phyloP scores from a whole-genome alignment of 2,113 vertebrate species.

The Azemiops feae region DNA sequence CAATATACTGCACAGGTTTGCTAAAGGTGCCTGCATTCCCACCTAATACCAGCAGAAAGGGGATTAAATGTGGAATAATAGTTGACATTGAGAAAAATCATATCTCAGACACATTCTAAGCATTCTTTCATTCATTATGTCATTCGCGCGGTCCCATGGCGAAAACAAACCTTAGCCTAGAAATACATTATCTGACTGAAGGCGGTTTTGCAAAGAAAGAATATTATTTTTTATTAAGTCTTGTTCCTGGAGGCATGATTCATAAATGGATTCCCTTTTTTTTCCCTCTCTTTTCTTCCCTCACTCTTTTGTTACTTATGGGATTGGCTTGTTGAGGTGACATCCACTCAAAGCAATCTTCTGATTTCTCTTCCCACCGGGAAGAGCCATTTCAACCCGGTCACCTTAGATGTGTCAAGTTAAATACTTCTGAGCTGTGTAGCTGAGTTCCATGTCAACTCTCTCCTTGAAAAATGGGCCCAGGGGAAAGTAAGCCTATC shows the following conservation, averaged over 20 bases:
- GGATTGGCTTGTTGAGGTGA: conserved; percentile 9
- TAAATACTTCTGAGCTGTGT: conserved; percentile 20
- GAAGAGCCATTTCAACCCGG: conserved; percentile 33
- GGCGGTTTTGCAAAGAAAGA: background rate
- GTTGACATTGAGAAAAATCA: conserved; percentile 1
- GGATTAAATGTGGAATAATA: background rate
- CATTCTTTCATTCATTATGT: conserved; percentile 13
- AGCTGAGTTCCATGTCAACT: conserved; percentile 23
- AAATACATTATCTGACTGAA: conserved; percentile 22
- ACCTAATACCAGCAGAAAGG: background rate
- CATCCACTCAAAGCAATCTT: conserved; percentile 21
- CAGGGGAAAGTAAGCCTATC: conserved; percentile 48
- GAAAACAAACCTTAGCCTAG: background rate
- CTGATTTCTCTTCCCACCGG: conserved; percentile 39
- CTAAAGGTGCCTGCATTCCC: background rate
- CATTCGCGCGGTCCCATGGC: background rate
- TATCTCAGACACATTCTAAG: background rate
- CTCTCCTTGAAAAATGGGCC: conserved; percentile 40
- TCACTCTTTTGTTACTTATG: background rate
- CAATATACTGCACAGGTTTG: background rate
- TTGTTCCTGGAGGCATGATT: conserved; percentile 15
- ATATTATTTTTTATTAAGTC: conserved; percentile 19
- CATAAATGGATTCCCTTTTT: conserved; percentile 24
- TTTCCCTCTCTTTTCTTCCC: rapidly evolving
- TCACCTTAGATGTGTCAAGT: conserved; percentile 44